Percentiles rank a stretch among this genome's conserved stretches.
These are phyloP conservation scores for Muscicapa striata DNA, from an alignment of 2,797 vertebrate species.

Conservation along the genomic window DNA sequence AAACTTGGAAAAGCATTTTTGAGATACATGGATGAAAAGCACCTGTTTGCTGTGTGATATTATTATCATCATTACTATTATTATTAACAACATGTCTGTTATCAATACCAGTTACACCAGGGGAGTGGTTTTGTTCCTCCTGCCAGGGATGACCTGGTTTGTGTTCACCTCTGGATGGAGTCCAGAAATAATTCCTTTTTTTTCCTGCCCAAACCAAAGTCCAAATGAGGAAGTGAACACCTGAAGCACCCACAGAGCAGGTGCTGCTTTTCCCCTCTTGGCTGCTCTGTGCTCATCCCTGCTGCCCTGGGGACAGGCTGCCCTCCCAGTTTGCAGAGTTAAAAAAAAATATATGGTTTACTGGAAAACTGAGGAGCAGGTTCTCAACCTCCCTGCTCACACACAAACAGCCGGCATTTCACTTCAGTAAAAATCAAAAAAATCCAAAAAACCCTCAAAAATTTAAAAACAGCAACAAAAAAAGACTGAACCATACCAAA, in stretches of 20 bases:
- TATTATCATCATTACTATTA: slow-evolving; percentile 43
- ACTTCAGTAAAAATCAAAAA: neutral
- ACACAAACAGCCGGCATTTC: neutral
- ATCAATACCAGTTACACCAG: neutral
- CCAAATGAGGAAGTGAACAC: neutral
- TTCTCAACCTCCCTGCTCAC: neutral
- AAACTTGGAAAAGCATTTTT: slow-evolving; percentile 18
- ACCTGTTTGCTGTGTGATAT: slow-evolving; percentile 20
- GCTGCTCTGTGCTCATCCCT: neutral
- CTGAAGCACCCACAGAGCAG: neutral
- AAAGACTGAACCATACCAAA: neutral
- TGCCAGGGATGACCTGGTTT: neutral
- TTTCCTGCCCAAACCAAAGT: neutral
- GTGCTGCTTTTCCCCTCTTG: neutral
- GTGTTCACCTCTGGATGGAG: neutral
- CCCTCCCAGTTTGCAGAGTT: neutral
- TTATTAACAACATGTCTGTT: neutral
- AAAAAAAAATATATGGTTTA: neutral
- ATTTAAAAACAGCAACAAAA: neutral
- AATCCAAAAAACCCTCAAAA: neutral
- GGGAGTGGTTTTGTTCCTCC: neutral
- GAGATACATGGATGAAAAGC: slow-evolving; percentile 32
- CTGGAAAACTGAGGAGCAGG: neutral
- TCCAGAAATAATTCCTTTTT: neutral
- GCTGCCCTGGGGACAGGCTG: neutral